phyloP scores from a whole-genome alignment of 2,888 invertebrate species.

The Drosophila silvestris region DNA sequence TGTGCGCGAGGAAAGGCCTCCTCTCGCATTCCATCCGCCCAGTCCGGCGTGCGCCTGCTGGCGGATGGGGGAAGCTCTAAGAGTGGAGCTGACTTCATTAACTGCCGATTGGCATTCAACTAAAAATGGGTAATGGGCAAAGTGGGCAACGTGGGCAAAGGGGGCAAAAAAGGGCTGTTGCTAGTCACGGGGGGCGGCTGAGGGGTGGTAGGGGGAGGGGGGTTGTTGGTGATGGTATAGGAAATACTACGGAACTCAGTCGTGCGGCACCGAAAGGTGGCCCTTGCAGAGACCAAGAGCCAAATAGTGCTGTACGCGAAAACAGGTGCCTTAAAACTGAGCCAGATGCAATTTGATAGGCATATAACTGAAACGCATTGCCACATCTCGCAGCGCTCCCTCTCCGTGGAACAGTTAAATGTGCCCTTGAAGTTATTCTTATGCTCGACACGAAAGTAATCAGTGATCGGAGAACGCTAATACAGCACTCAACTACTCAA shows the following conservation, averaged over 20 bases:
- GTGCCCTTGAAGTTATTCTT: neutral
- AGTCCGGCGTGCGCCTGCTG: neutral
- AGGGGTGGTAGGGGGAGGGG: neutral
- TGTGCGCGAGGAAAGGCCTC: conserved; percentile 7
- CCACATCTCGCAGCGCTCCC: neutral
- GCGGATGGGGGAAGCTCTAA: conserved; percentile 61
- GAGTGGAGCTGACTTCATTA: conserved; percentile 70
- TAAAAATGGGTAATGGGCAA: neutral
- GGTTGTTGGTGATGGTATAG: neutral
- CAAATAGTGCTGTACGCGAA: neutral
- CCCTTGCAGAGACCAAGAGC: neutral
- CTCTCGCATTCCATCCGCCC: neutral
- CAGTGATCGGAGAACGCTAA: neutral
- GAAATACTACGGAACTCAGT: neutral
- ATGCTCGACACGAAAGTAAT: neutral
- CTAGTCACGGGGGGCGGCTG: conserved; percentile 10
- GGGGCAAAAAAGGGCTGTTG: conserved; percentile 9
- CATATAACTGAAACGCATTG: neutral
- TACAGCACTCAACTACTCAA: neutral
- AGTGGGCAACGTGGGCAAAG: conserved; percentile 19
- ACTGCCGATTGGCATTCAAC: conserved; percentile 42
- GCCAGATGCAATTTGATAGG: neutral
- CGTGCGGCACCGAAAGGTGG: neutral
- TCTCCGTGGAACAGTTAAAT: neutral
- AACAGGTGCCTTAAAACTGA: neutral